Evolutionary conservation across 2,113 vertebrate species (phyloP).

Genomic region (Tichodroma muraria): DNA sequence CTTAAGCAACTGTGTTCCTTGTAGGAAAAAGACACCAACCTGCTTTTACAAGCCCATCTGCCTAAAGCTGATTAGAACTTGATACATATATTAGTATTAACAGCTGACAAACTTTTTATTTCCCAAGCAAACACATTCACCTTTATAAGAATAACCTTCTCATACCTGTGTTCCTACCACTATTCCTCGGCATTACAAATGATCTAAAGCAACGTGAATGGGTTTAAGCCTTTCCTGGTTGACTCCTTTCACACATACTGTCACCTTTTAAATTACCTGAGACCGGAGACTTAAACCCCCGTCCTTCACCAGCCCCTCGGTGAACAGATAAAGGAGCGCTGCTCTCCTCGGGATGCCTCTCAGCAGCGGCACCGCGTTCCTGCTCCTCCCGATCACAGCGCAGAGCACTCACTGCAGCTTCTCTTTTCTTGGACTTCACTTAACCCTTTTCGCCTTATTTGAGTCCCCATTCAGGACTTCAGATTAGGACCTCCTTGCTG

Average conservation of each 20-base stretch:
- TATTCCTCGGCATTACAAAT: neutral
- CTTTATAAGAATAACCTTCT: neutral
- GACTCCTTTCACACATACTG: neutral
- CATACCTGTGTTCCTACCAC: neutral
- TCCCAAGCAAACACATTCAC: neutral
- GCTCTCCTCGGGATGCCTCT: neutral
- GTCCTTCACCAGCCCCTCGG: too few relatives aligned
- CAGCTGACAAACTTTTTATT: neutral
- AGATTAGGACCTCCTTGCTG: neutral
- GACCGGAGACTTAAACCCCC: rapidly evolving
- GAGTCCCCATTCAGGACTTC: neutral
- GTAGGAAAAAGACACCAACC: neutral
- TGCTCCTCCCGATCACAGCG: neutral
- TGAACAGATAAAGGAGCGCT: neutral
- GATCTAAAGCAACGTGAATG: rapidly evolving
- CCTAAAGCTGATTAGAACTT: neutral
- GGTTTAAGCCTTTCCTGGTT: neutral
- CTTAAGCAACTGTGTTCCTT: neutral
- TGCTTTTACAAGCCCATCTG: neutral
- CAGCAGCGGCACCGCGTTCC: neutral
- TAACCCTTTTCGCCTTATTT: neutral
- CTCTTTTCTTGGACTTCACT: neutral
- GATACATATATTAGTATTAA: neutral
- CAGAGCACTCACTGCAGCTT: neutral
- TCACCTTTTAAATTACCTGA: neutral